These are phyloP conservation scores for Pionites leucogaster DNA, from an alignment of 2,113 vertebrate genomes.

Conservation along the genomic window DNA sequence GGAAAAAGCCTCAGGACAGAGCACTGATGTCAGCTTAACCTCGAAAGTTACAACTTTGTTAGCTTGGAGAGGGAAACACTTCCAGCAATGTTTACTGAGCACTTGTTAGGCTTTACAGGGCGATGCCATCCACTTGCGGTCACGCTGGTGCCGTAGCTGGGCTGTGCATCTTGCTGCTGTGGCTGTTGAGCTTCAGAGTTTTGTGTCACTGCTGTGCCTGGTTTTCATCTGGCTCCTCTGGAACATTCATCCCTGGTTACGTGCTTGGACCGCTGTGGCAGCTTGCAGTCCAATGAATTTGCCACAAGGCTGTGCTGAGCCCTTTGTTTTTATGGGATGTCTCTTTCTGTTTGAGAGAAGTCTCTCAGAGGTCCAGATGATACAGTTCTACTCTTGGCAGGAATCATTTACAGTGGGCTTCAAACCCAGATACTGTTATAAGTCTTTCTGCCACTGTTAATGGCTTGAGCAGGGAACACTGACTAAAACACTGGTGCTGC, in stretches of 20 bases:
- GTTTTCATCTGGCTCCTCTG: neutral
- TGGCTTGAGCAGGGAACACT: neutral
- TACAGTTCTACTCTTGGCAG: neutral
- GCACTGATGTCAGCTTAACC: neutral
- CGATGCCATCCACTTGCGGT: neutral
- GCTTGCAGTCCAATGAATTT: neutral
- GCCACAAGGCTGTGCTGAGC: neutral
- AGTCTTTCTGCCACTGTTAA: neutral
- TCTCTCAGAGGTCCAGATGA: neutral
- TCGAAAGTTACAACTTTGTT: neutral
- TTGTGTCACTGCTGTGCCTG: neutral
- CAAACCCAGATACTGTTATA: neutral
- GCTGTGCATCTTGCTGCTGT: neutral
- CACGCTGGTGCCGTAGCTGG: neutral
- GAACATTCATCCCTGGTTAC: neutral
- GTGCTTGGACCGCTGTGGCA: neutral
- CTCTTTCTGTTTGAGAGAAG: neutral
- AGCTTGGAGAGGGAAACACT: neutral
- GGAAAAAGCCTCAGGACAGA: neutral
- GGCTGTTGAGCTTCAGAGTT: neutral
- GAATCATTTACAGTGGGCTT: neutral
- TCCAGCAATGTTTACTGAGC: neutral
- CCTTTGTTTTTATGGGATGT: neutral
- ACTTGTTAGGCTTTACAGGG: neutral
- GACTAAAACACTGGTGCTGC: accelerated